Conservation (phyloP, 2,113 vertebrate genomes). For the Crotalus tigris region DNA sequence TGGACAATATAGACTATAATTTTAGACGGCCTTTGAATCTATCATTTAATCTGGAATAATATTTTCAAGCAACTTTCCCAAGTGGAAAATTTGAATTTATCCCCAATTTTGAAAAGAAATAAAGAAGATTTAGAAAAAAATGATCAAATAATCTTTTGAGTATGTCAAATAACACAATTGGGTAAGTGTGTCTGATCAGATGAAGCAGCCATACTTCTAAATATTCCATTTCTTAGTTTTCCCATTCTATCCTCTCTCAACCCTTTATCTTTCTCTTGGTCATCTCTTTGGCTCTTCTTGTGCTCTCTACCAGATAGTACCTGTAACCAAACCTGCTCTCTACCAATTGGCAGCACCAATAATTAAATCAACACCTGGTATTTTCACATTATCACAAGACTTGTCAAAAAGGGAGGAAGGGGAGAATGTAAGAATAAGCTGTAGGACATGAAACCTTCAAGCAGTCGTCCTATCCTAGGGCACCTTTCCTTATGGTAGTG, state of each 20-base stretch:
- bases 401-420: neutral
- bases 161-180: neutral
- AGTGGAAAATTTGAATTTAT: neutral
- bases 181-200: neutral
- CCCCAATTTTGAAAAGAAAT: neutral
- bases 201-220: neutral
- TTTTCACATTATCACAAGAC: neutral
- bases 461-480: neutral
- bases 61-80: neutral
- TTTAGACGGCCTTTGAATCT: neutral
- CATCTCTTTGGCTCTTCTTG: neutral
- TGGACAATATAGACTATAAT: neutral
- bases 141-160: neutral
- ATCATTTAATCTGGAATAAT: neutral
- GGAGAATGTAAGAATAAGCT: neutral
- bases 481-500: constrained; percentile 8
- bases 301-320: too few relatives aligned
- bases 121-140: neutral
- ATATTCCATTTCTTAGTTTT: neutral
- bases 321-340: too few relatives aligned
- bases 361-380: neutral
- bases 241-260: neutral
- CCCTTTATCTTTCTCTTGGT: neutral
- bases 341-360: neutral
- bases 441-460: neutral